Conservation (phyloP, 30 jellyfish, hydroid and myxozoan genomes). For the Catostylus mosaicus region DNA sequence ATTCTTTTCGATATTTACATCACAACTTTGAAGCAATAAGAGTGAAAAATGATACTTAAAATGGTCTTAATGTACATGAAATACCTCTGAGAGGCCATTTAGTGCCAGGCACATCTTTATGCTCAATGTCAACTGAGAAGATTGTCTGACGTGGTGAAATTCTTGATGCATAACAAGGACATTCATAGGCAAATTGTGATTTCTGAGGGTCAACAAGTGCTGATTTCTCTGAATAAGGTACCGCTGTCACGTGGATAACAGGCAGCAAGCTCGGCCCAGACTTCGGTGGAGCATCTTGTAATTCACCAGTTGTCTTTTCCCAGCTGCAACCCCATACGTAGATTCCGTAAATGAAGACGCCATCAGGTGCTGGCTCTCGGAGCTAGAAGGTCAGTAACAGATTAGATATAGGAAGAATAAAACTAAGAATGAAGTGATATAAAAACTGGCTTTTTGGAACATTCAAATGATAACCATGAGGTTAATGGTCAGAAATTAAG, state of each 20-base stretch:
- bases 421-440: too few relatives aligned
- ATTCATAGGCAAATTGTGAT: slow-evolving; percentile 43
- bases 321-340: slow-evolving; percentile 81
- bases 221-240: slow-evolving; percentile 68
- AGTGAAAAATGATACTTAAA: neutral
- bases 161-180: slow-evolving; percentile 84
- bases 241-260: slow-evolving; percentile 74
- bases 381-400: slow-evolving; percentile 36
- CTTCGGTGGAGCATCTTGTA: slow-evolving; percentile 81
- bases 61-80: slow-evolving; percentile 77
- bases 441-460: too few relatives aligned
- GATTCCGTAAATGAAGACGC: slow-evolving; percentile 76
- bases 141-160: slow-evolving; percentile 50
- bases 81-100: slow-evolving; percentile 87
- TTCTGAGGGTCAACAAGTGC: slow-evolving; percentile 60
- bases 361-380: slow-evolving; percentile 91
- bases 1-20: too few relatives aligned
- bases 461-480: too few relatives aligned
- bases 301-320: slow-evolving; percentile 85
- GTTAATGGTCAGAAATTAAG: neutral
- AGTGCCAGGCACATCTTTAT: slow-evolving; percentile 71
- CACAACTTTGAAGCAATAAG: neutral
- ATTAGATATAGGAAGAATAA: neutral
- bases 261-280: slow-evolving; percentile 78
- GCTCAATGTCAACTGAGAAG: slow-evolving; percentile 69